A percentile compares a stretch with the other conserved stretches of the same genome.
Conservation (phyloP, 2,888 invertebrate species). For the Papilio demoleus region DNA sequence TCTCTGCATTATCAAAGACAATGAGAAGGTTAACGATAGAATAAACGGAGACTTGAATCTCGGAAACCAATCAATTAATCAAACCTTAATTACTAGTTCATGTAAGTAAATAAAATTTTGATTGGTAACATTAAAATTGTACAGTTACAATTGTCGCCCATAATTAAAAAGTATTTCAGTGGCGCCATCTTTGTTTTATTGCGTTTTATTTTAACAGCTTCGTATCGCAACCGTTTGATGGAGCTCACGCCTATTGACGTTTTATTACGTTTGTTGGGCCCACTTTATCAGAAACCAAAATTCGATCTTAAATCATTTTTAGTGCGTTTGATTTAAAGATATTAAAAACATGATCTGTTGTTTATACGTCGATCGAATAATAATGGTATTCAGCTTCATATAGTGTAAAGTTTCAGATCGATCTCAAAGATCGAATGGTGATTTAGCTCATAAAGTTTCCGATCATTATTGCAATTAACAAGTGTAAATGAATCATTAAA, state of each 20-base stretch:
- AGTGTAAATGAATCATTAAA: slow-evolving; percentile 13
- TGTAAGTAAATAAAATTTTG: neutral
- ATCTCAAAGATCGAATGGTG: neutral
- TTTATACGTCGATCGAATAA: too few relatives aligned
- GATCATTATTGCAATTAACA: slow-evolving; percentile 9
- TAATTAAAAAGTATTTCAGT: slow-evolving; percentile 20
- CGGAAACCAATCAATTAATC: neutral
- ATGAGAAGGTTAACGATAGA: too few relatives aligned
- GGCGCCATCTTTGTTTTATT: slow-evolving; percentile 29
- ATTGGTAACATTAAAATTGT: neutral
- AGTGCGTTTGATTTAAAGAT: too few relatives aligned
- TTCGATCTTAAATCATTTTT: neutral
- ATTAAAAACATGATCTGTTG: too few relatives aligned
- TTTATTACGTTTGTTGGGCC: neutral
- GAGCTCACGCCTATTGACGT: slow-evolving; percentile 12
- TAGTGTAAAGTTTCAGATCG: too few relatives aligned
- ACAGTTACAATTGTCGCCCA: slow-evolving; percentile 11
- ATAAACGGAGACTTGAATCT: too few relatives aligned
- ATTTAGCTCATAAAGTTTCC: neutral
- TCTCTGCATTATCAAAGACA: too few relatives aligned
- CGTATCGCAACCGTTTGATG: slow-evolving; percentile 22
- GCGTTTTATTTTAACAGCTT: slow-evolving; percentile 30
- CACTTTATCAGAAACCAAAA: neutral
- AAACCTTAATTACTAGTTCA: slow-evolving; percentile 1
- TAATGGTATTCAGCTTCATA: too few relatives aligned